Evolutionary conservation across 2,888 invertebrate species (phyloP).

Genomic region (Pyrochroa serraticornis): DNA sequence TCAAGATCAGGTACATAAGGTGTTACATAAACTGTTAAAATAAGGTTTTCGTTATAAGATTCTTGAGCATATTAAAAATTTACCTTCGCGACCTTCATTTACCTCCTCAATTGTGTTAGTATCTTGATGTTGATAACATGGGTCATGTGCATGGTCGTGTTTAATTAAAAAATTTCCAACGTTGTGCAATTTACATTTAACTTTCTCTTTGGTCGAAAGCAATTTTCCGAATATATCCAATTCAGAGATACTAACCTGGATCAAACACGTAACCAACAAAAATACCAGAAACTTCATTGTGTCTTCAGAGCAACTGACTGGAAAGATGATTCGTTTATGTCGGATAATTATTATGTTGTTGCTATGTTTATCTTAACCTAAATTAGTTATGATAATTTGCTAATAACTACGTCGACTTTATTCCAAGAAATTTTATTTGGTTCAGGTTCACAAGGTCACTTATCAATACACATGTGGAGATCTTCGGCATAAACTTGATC

Average conservation of each 20-base stretch:
- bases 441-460: not conserved
- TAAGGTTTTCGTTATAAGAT: not conserved
- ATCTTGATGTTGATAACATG: not conserved
- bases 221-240: not conserved
- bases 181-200: slow-evolving; percentile 1
- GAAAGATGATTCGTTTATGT: too few species aligned
- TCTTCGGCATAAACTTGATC: slow-evolving; percentile 3
- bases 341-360: too few species aligned
- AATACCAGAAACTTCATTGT: slow-evolving; percentile 2
- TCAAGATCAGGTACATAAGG: too few species aligned
- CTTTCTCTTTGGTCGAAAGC: not conserved
- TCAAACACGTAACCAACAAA: slow-evolving; percentile 2
- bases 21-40: not conserved
- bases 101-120: not conserved
- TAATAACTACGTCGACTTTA: not conserved
- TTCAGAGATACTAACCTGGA: not conserved
- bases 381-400: not conserved
- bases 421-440: not conserved
- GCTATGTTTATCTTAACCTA: not conserved
- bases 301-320: too few species aligned
- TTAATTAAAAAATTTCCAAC: not conserved
- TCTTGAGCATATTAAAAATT: too few species aligned
- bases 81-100: not conserved
- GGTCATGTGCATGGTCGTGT: slow-evolving; percentile 1
- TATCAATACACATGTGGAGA: slow-evolving; percentile 1